A percentile compares a stretch with the other conserved stretches of the same genome.
Conservation (phyloP, 2,113 vertebrate species). For the Ailuropoda melanoleuca region DNA sequence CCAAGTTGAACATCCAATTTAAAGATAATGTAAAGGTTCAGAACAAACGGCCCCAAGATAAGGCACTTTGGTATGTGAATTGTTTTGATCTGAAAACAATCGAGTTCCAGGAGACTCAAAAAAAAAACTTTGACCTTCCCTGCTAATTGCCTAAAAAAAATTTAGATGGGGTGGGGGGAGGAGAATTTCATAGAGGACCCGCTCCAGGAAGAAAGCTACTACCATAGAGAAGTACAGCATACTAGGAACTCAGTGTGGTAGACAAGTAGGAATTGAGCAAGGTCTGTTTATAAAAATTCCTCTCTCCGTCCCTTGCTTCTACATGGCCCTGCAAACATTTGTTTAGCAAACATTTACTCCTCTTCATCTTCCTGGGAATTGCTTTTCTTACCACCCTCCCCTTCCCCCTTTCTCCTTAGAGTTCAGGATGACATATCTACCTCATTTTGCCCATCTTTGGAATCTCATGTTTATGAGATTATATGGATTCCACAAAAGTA, state of each 20-base stretch:
- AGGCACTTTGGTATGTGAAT: background rate
- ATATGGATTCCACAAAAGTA: background rate
- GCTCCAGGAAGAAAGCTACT: background rate
- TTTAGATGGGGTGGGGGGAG: too few relatives aligned
- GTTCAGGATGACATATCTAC: background rate
- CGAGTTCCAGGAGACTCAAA: background rate
- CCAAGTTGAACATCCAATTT: background rate
- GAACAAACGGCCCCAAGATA: background rate
- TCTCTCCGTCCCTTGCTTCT: background rate
- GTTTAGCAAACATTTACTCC: background rate
- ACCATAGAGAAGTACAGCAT: background rate
- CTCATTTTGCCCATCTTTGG: background rate
- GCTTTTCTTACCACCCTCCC: background rate
- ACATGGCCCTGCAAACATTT: background rate
- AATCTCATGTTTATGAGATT: background rate
- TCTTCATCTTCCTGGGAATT: background rate
- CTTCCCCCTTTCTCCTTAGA: background rate
- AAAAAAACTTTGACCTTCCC: background rate
- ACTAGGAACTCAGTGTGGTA: background rate
- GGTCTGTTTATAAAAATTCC: background rate
- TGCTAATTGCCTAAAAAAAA: background rate
- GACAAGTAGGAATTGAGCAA: background rate
- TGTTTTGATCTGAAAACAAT: background rate
- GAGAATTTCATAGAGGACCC: background rate
- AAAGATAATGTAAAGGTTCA: background rate